These are phyloP conservation scores for Atlantisia rogersi DNA, from an alignment of 2,113 vertebrate species.

Conservation along the genomic window DNA sequence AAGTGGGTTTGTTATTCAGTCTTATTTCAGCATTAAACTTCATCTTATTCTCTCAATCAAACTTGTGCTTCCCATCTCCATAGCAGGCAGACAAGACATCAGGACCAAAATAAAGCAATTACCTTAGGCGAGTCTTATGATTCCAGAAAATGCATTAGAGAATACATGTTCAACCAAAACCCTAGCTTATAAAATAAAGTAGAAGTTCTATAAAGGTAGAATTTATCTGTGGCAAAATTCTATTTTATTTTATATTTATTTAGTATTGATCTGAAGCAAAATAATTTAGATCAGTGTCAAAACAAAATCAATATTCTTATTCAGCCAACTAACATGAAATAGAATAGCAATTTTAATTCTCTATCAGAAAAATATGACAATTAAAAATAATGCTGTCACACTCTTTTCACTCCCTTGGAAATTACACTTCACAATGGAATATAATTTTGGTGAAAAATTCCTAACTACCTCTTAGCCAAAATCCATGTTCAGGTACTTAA, in stretches of 20 bases:
- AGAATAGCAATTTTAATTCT: slow-evolving; percentile 34
- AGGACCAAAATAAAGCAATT: neutral
- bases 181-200: neutral
- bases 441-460: neutral
- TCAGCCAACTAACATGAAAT: slow-evolving; percentile 46
- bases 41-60: neutral
- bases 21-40: neutral
- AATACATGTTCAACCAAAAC: neutral
- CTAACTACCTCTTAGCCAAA: neutral
- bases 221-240: neutral
- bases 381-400: neutral
- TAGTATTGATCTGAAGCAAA: slow-evolving; percentile 52
- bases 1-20: neutral
- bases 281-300: slow-evolving; percentile 50
- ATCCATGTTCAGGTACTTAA: neutral
- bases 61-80: neutral
- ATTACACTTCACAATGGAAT: neutral
- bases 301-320: slow-evolving; percentile 47
- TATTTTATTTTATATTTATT: slow-evolving; percentile 24
- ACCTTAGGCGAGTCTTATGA: neutral
- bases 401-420: neutral
- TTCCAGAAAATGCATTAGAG: neutral
- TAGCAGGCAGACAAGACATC: neutral
- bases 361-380: neutral
- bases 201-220: neutral